phyloP scores from a whole-genome alignment of 2,797 vertebrate genomes.

The Ispidina lecontei region DNA sequence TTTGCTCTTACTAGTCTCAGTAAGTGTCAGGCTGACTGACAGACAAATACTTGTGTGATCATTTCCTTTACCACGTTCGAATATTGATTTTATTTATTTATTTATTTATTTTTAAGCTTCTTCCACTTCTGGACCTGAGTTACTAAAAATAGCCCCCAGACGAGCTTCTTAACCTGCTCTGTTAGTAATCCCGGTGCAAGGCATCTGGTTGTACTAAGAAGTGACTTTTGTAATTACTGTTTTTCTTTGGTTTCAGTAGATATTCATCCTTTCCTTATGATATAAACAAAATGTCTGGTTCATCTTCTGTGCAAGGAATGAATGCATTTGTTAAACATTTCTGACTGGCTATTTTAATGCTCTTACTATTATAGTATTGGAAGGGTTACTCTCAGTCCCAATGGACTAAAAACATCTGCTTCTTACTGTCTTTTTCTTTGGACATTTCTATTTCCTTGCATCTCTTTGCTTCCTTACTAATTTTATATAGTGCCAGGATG shows the following conservation, averaged over 20 bases:
- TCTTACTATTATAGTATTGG: neutral
- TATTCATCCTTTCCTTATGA: neutral
- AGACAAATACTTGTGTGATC: neutral
- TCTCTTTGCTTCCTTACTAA: neutral
- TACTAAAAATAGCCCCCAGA: neutral
- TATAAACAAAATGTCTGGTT: neutral
- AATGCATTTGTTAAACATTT: neutral
- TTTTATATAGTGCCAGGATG: neutral
- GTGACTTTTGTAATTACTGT: neutral
- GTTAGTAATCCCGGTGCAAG: neutral
- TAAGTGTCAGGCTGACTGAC: neutral
- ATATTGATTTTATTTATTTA: neutral
- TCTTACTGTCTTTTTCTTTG: neutral
- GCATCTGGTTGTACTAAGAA: neutral
- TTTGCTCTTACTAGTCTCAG: neutral
- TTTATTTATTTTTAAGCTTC: constrained; percentile 17
- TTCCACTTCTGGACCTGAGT: neutral
- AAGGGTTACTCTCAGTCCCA: neutral
- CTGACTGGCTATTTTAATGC: neutral
- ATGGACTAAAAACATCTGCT: neutral
- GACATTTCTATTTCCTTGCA: neutral
- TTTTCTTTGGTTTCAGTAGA: neutral
- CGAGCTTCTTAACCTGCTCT: neutral
- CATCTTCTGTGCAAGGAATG: neutral
- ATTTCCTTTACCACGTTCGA: neutral